These are phyloP conservation scores for Trissonchulus sp. DNA, from an alignment of 2,888 invertebrate genomes.

Conservation along the genomic window DNA sequence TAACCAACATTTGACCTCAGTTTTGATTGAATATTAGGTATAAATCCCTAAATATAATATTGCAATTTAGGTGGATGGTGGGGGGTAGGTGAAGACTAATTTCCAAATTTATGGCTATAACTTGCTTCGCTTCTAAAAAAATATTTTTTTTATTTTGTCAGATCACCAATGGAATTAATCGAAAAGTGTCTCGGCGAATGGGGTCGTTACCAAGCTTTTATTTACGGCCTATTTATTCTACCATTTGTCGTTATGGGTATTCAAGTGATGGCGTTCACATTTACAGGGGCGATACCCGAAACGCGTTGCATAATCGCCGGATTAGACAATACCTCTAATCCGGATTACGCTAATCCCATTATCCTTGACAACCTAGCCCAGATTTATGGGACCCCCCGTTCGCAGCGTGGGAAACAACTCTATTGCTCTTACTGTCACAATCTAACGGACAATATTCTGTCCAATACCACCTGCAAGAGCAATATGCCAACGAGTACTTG, in stretches of 20 bases:
- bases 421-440: slow-evolving; percentile 8
- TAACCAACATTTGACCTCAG: too few species aligned
- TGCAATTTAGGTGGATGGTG: too few species aligned
- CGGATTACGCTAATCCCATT: neutral
- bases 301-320: slow-evolving; percentile 19
- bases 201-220: slow-evolving; percentile 30
- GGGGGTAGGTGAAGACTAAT: too few species aligned
- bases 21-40: too few species aligned
- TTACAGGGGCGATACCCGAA: slow-evolving; percentile 26
- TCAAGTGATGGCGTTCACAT: slow-evolving; percentile 22
- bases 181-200: slow-evolving; percentile 26
- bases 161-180: slow-evolving; percentile 29
- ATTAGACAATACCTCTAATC: neutral
- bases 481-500: neutral
- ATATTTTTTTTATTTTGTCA: too few species aligned
- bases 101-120: too few species aligned
- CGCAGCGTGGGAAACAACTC: slow-evolving; percentile 1
- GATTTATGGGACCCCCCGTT: neutral
- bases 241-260: slow-evolving; percentile 24
- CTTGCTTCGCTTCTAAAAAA: too few species aligned
- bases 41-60: too few species aligned
- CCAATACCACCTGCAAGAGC: neutral
- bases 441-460: neutral
- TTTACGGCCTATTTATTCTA: slow-evolving; percentile 22
- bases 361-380: neutral